A percentile compares a stretch with the other conserved stretches of the same genome.
These are phyloP conservation scores for Nudaria mundana DNA, from an alignment of 2,888 invertebrate species.

Conservation along the genomic window DNA sequence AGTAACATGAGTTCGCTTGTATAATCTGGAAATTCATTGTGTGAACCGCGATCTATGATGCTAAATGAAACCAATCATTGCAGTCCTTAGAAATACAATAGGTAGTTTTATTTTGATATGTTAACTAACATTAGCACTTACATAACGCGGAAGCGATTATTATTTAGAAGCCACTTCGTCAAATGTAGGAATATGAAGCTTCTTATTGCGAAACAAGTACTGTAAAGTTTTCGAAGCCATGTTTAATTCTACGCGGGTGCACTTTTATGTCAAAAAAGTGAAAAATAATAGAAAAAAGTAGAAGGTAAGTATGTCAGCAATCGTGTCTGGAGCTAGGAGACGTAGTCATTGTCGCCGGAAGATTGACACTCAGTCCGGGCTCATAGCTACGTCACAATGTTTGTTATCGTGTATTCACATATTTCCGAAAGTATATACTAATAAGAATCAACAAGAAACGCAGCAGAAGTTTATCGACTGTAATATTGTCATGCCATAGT, in stretches of 20 bases:
- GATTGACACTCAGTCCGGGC: constrained; percentile 59
- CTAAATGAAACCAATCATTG: constrained; percentile 64
- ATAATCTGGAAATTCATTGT: constrained; percentile 58
- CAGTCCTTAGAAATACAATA: constrained; percentile 49
- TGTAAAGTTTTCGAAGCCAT: constrained; percentile 69
- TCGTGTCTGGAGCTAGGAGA: constrained; percentile 74
- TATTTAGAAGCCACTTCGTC: constrained; percentile 68
- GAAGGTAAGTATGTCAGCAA: constrained; percentile 73
- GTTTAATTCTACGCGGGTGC: constrained; percentile 75
- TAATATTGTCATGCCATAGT: constrained; percentile 80
- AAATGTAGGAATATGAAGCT: constrained; percentile 68
- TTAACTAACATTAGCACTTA: constrained; percentile 60
- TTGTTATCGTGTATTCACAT: constrained; percentile 77
- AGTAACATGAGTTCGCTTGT: constrained; percentile 60
- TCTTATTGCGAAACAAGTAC: constrained; percentile 63
- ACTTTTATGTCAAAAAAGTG: constrained; percentile 74
- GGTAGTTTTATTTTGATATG: constrained; percentile 43
- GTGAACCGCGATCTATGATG: constrained; percentile 68
- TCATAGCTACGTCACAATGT: constrained; percentile 65
- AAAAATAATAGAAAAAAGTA: constrained; percentile 72
- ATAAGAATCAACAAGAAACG: constrained; percentile 78
- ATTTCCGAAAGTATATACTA: constrained; percentile 72
- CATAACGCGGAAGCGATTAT: constrained; percentile 70
- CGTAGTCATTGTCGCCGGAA: constrained; percentile 69
- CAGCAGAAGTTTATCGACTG: constrained; percentile 79